A percentile compares a stretch with the other conserved stretches of the same genome.
phyloP scores from a whole-genome alignment of 1,140 invertebrate species.

The Scaptomyza pallida region DNA sequence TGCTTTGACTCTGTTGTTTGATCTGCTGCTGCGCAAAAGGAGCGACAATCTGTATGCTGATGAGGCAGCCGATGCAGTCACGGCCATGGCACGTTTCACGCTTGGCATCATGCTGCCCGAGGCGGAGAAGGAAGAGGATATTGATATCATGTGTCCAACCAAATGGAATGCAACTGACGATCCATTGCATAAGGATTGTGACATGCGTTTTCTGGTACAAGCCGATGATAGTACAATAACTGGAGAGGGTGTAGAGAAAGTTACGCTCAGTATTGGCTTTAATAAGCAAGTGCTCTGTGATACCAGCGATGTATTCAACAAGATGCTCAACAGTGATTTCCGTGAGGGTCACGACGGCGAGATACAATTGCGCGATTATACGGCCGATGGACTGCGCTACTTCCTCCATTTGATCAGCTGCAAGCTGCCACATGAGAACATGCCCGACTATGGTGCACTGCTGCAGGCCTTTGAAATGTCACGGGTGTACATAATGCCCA shows the following conservation, averaged over 20 bases:
- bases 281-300: slow-evolving; percentile 77
- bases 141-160: slow-evolving; percentile 29
- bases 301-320: slow-evolving; percentile 80
- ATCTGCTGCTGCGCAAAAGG: slow-evolving; percentile 69
- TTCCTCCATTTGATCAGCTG: slow-evolving; percentile 77
- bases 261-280: slow-evolving; percentile 60
- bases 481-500: slow-evolving; percentile 78
- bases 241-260: neutral
- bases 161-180: slow-evolving; percentile 22
- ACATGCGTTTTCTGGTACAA: slow-evolving; percentile 76
- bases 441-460: slow-evolving; percentile 65
- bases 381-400: slow-evolving; percentile 68
- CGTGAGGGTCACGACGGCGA: slow-evolving; percentile 76
- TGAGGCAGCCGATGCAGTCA: slow-evolving; percentile 77
- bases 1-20: slow-evolving; percentile 67
- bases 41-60: slow-evolving; percentile 63
- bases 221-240: neutral
- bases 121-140: slow-evolving; percentile 36
- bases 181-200: slow-evolving; percentile 58
- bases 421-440: slow-evolving; percentile 45
- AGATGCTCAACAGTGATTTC: slow-evolving; percentile 82
- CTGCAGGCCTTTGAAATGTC: slow-evolving; percentile 82
- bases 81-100: slow-evolving; percentile 70
- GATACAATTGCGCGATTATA: slow-evolving; percentile 71
- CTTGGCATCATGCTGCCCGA: slow-evolving; percentile 68